These are phyloP conservation scores for Xestia ashworthii DNA, from an alignment of 2,888 invertebrate genomes.

Conservation along the genomic window DNA sequence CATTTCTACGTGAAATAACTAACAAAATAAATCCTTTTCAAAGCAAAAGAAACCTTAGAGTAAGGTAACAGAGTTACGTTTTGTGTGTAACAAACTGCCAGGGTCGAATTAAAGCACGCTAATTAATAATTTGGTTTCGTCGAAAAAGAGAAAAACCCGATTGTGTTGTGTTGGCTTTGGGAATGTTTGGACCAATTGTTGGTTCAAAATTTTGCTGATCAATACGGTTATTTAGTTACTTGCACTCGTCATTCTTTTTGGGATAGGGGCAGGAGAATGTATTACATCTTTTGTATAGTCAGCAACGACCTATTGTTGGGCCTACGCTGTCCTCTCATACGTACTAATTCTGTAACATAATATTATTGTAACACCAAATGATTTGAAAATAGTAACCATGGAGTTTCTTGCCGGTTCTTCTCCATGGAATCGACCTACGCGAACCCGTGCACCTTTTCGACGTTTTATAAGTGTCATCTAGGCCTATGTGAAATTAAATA, in stretches of 20 bases:
- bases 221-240: neutral
- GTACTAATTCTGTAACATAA: too few species aligned
- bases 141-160: constrained; percentile 47
- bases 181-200: constrained; percentile 36
- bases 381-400: too few species aligned
- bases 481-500: too few species aligned
- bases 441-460: too few species aligned
- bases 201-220: neutral
- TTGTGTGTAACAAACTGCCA: constrained; percentile 24
- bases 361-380: too few species aligned
- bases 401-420: too few species aligned
- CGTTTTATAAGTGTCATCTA: too few species aligned
- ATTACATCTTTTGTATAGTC: too few species aligned
- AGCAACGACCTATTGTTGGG: too few species aligned
- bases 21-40: constrained; percentile 7
- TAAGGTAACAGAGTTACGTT: constrained; percentile 29
- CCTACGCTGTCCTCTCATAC: too few species aligned
- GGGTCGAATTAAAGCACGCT: constrained; percentile 57
- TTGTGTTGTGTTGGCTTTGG: constrained; percentile 24
- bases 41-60: constrained; percentile 36
- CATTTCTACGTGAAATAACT: constrained; percentile 54
- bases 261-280: too few species aligned
- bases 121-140: constrained; percentile 67
- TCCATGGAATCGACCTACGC: too few species aligned
- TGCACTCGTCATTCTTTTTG: neutral